phyloP scores from a whole-genome alignment of 2,888 invertebrate genomes.

The Microctonus brassicae region DNA sequence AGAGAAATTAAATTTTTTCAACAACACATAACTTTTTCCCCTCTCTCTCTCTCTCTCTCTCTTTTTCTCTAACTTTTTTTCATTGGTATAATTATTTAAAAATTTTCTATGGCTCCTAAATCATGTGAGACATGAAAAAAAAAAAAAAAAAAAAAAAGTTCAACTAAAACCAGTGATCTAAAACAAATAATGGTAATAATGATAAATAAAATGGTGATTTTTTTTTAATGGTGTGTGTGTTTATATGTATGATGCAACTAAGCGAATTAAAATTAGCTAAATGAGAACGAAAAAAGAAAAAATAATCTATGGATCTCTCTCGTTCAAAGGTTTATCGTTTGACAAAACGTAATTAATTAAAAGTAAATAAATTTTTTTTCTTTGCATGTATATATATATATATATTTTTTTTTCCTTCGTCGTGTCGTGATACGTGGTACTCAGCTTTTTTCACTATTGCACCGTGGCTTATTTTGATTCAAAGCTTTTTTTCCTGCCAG shows the following conservation, averaged over 20 bases:
- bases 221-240: too few species aligned
- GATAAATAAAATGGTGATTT: conserved; percentile 18
- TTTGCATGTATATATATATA: too few species aligned
- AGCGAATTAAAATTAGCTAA: conserved; percentile 17
- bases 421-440: conserved; percentile 51
- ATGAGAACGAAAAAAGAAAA: not conserved
- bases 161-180: conserved; percentile 30
- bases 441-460: conserved; percentile 41
- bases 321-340: not conserved
- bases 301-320: not conserved
- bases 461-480: conserved; percentile 22
- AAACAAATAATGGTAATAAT: conserved; percentile 13
- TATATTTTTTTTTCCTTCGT: conserved; percentile 40
- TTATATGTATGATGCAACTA: conserved; percentile 34
- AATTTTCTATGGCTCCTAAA: not conserved
- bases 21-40: not conserved
- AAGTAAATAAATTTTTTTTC: not conserved
- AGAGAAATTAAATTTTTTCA: not conserved
- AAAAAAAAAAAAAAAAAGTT: too few species aligned
- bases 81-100: not conserved
- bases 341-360: not conserved
- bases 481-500: not conserved
- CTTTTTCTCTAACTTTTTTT: not conserved
- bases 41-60: not conserved
- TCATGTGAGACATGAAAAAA: not conserved